phyloP scores from a whole-genome alignment of 1,140 invertebrate species.

The Eumaeus atala region DNA sequence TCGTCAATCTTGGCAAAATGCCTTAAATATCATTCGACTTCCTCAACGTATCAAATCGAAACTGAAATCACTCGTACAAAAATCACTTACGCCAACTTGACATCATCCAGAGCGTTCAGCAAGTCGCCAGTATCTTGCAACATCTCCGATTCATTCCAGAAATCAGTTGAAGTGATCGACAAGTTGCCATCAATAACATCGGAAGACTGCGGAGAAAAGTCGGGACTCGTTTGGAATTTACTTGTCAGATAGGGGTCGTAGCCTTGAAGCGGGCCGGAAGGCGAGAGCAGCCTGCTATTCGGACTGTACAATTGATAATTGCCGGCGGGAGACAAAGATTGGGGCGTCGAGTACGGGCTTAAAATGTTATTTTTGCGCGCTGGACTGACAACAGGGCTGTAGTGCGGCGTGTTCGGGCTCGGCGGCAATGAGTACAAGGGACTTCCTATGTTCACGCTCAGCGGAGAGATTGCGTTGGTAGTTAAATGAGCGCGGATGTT shows the following conservation, averaged over 20 bases:
- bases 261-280: constrained; percentile 40
- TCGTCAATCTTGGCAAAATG: background rate
- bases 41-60: background rate
- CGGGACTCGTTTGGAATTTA: constrained; percentile 57
- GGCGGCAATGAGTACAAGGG: constrained; percentile 56
- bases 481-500: constrained; percentile 29
- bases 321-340: constrained; percentile 52
- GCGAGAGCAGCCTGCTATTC: constrained; percentile 40
- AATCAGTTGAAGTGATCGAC: constrained; percentile 40
- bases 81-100: constrained; percentile 29
- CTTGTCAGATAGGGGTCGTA: constrained; percentile 55
- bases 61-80: constrained; percentile 41
- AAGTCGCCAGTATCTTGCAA: constrained; percentile 52
- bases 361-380: constrained; percentile 46
- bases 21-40: background rate
- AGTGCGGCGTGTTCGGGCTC: constrained; percentile 47
- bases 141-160: constrained; percentile 56
- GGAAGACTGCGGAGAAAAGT: constrained; percentile 35
- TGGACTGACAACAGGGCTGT: constrained; percentile 53
- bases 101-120: constrained; percentile 57
- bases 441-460: constrained; percentile 50
- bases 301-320: constrained; percentile 57
- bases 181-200: constrained; percentile 48
- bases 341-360: constrained; percentile 56
- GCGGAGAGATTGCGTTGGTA: constrained; percentile 46